Percentiles rank a stretch among this genome's conserved stretches.
Evolutionary conservation across 2,888 invertebrate genomes (phyloP).

Genomic region (Phytoseiulus persimilis): DNA sequence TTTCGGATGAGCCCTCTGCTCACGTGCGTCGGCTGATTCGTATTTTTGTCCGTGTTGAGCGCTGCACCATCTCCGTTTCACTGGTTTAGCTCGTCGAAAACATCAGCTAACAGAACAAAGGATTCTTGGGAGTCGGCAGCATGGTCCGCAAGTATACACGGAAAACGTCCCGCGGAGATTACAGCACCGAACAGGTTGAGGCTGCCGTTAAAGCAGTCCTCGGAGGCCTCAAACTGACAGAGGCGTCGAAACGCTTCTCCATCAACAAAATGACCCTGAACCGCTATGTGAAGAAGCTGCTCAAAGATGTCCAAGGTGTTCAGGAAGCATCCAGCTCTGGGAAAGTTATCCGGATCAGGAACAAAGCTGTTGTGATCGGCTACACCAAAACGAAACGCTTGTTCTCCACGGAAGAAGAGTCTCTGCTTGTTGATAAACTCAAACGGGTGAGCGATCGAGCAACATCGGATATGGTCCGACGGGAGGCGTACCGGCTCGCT

Average conservation of each 20-base stretch:
- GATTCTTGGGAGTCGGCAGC: background rate
- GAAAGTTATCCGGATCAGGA: constrained; percentile 6
- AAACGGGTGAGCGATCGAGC: background rate
- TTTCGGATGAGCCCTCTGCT: background rate
- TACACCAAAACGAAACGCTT: constrained; percentile 26
- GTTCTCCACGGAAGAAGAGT: constrained; percentile 9
- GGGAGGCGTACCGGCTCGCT: constrained; percentile 12
- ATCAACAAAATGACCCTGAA: constrained; percentile 27
- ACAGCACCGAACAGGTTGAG: constrained; percentile 34
- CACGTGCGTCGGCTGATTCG: background rate
- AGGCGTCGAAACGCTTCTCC: constrained; percentile 12
- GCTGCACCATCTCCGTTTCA: background rate
- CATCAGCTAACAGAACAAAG: background rate
- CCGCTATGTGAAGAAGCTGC: constrained; percentile 34
- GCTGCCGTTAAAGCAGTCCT: constrained; percentile 31
- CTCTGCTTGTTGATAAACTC: background rate
- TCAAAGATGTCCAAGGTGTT: background rate
- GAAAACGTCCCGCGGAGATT: constrained; percentile 29
- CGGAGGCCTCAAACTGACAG: constrained; percentile 18
- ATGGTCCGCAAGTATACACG: constrained; percentile 10
- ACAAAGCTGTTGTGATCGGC: constrained; percentile 25
- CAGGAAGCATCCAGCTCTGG: constrained; percentile 36
- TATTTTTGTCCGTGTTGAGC: background rate
- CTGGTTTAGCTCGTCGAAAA: background rate
- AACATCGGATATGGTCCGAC: background rate